Conservation (phyloP, 2,797 vertebrate species). For the Dendrocincla fuliginosa region DNA sequence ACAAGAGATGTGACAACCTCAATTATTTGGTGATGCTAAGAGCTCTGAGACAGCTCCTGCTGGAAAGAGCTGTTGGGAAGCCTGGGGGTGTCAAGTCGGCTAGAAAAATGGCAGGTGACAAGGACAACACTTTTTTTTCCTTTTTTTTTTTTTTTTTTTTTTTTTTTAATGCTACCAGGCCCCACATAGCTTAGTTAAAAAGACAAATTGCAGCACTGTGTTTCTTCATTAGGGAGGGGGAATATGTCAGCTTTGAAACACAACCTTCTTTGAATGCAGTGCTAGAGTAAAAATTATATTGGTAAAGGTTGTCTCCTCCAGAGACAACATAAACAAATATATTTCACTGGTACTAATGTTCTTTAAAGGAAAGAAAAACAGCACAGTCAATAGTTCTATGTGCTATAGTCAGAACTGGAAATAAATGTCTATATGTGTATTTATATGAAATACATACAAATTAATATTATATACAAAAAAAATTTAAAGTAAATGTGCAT, state of each 20-base stretch:
- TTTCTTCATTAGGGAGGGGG: slow-evolving; percentile 86
- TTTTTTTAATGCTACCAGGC: slow-evolving; percentile 79
- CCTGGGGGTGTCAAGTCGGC: slow-evolving; percentile 89
- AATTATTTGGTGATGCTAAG: slow-evolving; percentile 97
- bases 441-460: background rate
- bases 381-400: background rate
- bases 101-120: slow-evolving; percentile 95
- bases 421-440: background rate
- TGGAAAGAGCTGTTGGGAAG: slow-evolving; percentile 84
- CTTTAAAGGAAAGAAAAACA: background rate
- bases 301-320: background rate
- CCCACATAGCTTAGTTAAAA: slow-evolving; percentile 88
- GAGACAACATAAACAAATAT: background rate
- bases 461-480: background rate
- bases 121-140: slow-evolving; percentile 89
- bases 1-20: slow-evolving; percentile 98
- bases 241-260: slow-evolving; percentile 85
- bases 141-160: slow-evolving; percentile 66
- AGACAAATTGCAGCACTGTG: slow-evolving; percentile 89
- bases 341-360: background rate
- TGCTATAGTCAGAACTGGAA: background rate
- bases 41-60: slow-evolving; percentile 91
- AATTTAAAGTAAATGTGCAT: background rate
- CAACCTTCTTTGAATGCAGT: slow-evolving; percentile 60
- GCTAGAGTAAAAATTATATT: slow-evolving; percentile 21